Conservation (phyloP, 2,797 vertebrate genomes). For the Hylomyscus alleni region DNA sequence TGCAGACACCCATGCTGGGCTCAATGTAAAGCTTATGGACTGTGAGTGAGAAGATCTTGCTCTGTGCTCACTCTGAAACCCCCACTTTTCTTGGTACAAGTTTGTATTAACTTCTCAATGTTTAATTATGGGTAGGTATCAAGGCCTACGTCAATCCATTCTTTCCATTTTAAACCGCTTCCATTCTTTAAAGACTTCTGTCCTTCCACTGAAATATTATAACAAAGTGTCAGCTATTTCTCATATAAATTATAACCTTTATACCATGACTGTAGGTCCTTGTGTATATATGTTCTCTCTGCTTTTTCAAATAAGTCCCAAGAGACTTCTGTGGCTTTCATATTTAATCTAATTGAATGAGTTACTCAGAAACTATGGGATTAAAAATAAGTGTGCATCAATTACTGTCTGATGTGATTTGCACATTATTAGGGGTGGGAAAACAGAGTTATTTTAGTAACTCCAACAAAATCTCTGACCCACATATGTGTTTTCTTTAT, state of each 20-base stretch:
- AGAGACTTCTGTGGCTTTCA: constrained; percentile 1
- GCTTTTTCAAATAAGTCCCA: not conserved
- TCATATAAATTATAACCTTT: constrained; percentile 2
- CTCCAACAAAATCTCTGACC: not conserved
- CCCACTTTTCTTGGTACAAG: not conserved
- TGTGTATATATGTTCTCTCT: not conserved
- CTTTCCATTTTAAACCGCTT: not conserved
- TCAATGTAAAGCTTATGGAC: too few relatives aligned
- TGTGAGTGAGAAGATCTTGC: not conserved
- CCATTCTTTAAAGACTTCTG: not conserved
- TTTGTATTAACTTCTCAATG: not conserved
- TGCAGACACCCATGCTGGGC: not conserved
- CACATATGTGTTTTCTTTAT: not conserved
- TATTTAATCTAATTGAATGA: constrained; percentile 25
- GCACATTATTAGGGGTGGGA: not conserved
- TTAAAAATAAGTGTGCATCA: constrained; percentile 21
- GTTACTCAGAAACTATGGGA: constrained; percentile 44
- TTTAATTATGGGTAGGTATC: not conserved
- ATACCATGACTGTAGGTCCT: not conserved
- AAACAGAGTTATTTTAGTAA: not conserved
- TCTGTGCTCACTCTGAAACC: not conserved
- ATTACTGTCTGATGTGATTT: constrained; percentile 23
- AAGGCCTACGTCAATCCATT: not conserved
- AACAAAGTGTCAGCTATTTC: not conserved
- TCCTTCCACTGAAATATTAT: not conserved